Evolutionary conservation across 2,797 vertebrate genomes (phyloP).

Genomic region (Strix occidentalis): DNA sequence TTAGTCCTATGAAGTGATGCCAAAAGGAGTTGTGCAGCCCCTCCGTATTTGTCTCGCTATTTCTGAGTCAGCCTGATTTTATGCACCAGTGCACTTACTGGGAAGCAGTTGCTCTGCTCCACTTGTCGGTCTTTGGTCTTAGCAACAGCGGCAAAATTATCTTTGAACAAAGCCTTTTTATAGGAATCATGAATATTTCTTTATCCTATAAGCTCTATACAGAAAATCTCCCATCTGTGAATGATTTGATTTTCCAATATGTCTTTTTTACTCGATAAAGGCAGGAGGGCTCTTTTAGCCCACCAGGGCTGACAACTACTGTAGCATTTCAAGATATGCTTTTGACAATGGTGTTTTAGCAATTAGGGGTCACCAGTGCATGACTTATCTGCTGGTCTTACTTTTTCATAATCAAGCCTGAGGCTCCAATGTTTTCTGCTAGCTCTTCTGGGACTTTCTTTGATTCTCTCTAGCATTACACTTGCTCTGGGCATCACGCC

Average conservation of each 20-base stretch:
- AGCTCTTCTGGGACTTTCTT: background rate
- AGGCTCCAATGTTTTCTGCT: background rate
- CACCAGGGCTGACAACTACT: background rate
- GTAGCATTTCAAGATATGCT: background rate
- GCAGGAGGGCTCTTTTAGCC: background rate
- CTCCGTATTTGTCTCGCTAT: background rate
- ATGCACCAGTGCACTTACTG: background rate
- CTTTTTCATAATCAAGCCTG: background rate
- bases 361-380: background rate
- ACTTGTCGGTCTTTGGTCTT: background rate
- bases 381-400: conserved; percentile 19
- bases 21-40: background rate
- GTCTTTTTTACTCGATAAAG: conserved; percentile 17
- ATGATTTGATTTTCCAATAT: conserved; percentile 52
- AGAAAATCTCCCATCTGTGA: conserved; percentile 47
- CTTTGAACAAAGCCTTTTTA: conserved; percentile 40
- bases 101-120: background rate
- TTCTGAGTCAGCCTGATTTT: background rate
- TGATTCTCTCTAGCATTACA: background rate
- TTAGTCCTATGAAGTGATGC: background rate
- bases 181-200: conserved; percentile 34
- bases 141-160: conserved; percentile 51
- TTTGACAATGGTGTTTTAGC: conserved; percentile 1
- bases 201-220: conserved; percentile 7
- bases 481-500: background rate